Percentiles rank a stretch among this genome's conserved stretches.
Conservation (phyloP, 2,113 vertebrate species). For the Pedionomus torquatus region DNA sequence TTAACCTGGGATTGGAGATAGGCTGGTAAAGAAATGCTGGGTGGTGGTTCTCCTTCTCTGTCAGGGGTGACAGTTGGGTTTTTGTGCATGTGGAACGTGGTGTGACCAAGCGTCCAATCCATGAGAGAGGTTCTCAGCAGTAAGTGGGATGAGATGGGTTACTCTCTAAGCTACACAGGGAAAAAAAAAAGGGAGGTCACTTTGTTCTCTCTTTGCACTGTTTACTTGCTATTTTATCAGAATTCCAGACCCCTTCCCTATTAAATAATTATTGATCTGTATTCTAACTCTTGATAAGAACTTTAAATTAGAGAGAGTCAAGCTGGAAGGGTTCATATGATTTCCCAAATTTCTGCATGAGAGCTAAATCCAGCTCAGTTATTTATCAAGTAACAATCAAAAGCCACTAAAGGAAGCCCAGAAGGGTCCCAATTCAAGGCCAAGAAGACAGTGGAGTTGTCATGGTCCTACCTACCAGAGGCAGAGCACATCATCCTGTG, state of each 20-base stretch:
- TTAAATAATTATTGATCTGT: background rate
- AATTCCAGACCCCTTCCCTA: background rate
- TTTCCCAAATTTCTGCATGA: background rate
- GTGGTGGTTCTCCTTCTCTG: background rate
- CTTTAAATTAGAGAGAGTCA: background rate
- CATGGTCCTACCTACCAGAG: background rate
- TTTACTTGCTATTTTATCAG: background rate
- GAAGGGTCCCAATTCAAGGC: background rate
- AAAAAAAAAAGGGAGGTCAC: background rate
- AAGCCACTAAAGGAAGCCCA: background rate
- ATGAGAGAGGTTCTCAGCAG: background rate
- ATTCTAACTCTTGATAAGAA: background rate
- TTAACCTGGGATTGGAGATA: background rate
- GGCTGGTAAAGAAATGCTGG: background rate
- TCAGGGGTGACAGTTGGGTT: background rate
- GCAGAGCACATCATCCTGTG: background rate
- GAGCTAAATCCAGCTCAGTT: background rate
- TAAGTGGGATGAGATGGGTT: background rate
- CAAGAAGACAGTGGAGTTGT: background rate
- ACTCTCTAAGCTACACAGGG: background rate
- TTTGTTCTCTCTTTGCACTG: background rate
- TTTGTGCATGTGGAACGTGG: rapidly evolving
- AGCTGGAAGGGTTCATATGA: background rate
- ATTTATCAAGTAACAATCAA: background rate
- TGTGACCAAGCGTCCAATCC: background rate